These are phyloP conservation scores for Nylanderia fulva DNA, from an alignment of 1,140 invertebrate species.

Conservation along the genomic window DNA sequence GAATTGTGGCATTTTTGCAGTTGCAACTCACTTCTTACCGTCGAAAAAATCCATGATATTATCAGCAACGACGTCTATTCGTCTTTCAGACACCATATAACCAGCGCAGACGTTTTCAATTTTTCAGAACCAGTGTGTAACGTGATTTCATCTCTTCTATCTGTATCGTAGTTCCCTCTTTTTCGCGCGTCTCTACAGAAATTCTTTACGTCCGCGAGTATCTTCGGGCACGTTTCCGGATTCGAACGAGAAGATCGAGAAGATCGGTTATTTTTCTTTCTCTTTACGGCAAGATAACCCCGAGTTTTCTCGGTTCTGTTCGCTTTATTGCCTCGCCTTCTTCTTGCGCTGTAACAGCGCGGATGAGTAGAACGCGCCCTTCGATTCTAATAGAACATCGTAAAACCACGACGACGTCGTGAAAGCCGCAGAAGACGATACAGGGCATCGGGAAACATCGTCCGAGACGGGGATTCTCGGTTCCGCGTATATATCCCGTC, in stretches of 20 bases:
- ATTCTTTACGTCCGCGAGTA: slow-evolving; percentile 37
- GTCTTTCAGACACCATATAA: not conserved
- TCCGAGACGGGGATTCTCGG: slow-evolving; percentile 7
- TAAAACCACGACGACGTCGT: slow-evolving; percentile 53
- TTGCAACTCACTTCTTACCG: not conserved
- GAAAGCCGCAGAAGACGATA: slow-evolving; percentile 47
- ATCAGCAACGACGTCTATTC: not conserved
- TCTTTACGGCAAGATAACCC: slow-evolving; percentile 22
- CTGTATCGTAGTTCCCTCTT: slow-evolving; percentile 14
- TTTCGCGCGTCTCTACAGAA: not conserved
- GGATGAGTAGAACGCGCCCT: slow-evolving; percentile 8
- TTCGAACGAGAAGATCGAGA: slow-evolving; percentile 10
- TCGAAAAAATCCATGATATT: not conserved
- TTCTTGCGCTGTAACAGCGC: slow-evolving; percentile 24
- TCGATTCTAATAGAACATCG: slow-evolving; percentile 57
- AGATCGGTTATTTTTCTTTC: slow-evolving; percentile 69
- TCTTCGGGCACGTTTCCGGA: slow-evolving; percentile 45
- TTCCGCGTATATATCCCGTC: not conserved
- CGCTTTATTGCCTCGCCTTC: slow-evolving; percentile 52
- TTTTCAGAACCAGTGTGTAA: slow-evolving; percentile 46
- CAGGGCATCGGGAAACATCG: slow-evolving; percentile 20
- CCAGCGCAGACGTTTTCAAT: slow-evolving; percentile 45
- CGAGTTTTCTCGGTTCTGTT: slow-evolving; percentile 28
- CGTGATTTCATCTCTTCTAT: slow-evolving; percentile 41
- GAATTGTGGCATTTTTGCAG: not conserved